Conservation (phyloP, 2,113 vertebrate genomes). For the Tetrax tetrax region DNA sequence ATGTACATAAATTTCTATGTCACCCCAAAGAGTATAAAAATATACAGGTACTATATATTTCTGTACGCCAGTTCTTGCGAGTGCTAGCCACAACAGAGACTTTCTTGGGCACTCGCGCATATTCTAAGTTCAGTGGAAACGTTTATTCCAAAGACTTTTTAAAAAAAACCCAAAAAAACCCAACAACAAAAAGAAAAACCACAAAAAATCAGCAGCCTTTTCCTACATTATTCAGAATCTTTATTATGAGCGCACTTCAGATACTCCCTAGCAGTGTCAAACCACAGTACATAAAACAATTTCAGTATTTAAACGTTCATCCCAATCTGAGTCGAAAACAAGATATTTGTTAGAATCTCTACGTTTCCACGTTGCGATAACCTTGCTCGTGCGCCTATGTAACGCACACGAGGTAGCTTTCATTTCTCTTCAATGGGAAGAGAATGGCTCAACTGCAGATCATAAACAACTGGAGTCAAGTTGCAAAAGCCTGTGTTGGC, state of each 20-base stretch:
- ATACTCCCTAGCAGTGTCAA: not conserved
- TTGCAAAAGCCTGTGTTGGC: conserved; percentile 23
- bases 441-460: conserved; percentile 36
- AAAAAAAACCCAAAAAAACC: too few species aligned
- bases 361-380: not conserved
- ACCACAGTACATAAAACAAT: not conserved
- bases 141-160: not conserved
- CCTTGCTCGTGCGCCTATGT: not conserved
- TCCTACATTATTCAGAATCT: not conserved
- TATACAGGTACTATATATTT: not conserved
- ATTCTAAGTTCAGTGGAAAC: not conserved
- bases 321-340: not conserved
- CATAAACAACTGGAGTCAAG: conserved; percentile 26
- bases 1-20: not conserved
- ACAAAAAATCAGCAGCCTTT: not conserved
- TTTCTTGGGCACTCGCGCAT: not conserved
- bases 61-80: not conserved
- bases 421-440: conserved; percentile 15
- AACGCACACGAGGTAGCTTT: not conserved
- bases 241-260: not conserved
- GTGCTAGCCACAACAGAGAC: not conserved
- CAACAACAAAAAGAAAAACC: not conserved
- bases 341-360: not conserved
- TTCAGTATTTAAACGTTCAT: not conserved
- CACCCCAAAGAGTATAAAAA: not conserved